These are phyloP conservation scores for Drosophila pseudoananassae DNA, from an alignment of 1,140 invertebrate species.

Conservation along the genomic window DNA sequence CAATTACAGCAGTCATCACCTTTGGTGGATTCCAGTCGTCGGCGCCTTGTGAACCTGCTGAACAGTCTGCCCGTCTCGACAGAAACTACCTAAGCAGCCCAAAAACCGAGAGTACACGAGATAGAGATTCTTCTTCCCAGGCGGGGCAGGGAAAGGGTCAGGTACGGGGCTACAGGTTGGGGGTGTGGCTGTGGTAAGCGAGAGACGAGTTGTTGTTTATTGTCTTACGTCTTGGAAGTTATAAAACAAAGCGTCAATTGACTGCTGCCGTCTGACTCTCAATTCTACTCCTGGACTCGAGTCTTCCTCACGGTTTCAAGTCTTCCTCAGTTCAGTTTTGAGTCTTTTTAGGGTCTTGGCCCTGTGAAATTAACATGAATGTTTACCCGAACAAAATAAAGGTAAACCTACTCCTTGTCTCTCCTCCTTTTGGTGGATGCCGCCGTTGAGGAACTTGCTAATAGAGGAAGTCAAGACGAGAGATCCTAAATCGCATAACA, in stretches of 20 bases:
- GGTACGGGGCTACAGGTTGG: slow-evolving; percentile 20
- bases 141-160: not conserved
- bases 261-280: slow-evolving; percentile 59
- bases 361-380: slow-evolving; percentile 44
- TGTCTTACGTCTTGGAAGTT: slow-evolving; percentile 75
- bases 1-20: slow-evolving; percentile 81
- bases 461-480: slow-evolving; percentile 33
- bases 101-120: slow-evolving; percentile 36
- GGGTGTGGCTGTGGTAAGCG: slow-evolving; percentile 35
- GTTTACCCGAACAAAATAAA: slow-evolving; percentile 42
- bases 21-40: slow-evolving; percentile 76
- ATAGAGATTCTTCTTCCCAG: slow-evolving; percentile 20
- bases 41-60: slow-evolving; percentile 74
- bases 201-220: slow-evolving; percentile 65
- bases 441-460: slow-evolving; percentile 26
- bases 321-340: not conserved
- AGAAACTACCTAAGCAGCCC: slow-evolving; percentile 75
- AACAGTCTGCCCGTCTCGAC: slow-evolving; percentile 19
- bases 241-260: slow-evolving; percentile 82
- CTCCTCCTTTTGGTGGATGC: slow-evolving; percentile 27
- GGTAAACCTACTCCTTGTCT: slow-evolving; percentile 29
- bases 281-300: slow-evolving; percentile 10
- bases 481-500: slow-evolving; percentile 24
- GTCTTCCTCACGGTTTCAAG: not conserved
- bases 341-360: slow-evolving; percentile 5